Base-by-base conservation (phyloP, 1,140 invertebrate genomes). In the Pygmarrhopalites habei region DNA sequence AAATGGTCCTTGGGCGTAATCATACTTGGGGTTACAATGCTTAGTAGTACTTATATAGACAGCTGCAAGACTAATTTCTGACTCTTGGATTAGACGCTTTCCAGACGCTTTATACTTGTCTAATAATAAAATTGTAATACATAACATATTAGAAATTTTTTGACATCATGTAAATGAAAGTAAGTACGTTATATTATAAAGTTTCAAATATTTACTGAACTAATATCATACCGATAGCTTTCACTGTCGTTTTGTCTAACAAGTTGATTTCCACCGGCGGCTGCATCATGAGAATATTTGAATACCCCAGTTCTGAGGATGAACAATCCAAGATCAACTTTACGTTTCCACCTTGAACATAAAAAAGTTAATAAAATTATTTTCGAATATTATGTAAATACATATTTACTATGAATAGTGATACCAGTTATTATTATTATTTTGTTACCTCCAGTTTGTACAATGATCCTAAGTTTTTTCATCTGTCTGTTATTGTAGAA, bases 11-110 rank as follows among this genome's bases (percentile, higher is more conserved):
- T 56, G 29, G 3, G 17, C 3, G 15, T 2, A 58, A 28, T 26
- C 15, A 19, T 25, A 15, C 12, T n/a, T 15, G 29, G 85, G 83
- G 76, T 87, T 87, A 70, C 85, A 87, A 67, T 83, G 82, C 67
- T 81, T 82, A 46, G 79, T 76, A 30, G 75, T 77, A 1, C 82
- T 84, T 72, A 80, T 81, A 65, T 82, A 80, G 15, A 86, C 71
- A 62, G 85, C 79, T 21, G 85, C 83, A 44, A 84, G 76, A 12
- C 83, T 83, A 62, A 86, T 82, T 72, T 86, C 85, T 10, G 80
- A 79, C 74, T 86, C 84, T 52, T 81, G 78, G 62, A 86, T 78
- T 41, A 82, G 70, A 58, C 83, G 78, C 64, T 80, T 79, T 1
- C 75, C 77, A 3, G 58, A 77, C 77, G 32, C 67, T 74, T 62